Conservation (phyloP, 1,140 invertebrate species). For the Hestina assimilis region DNA sequence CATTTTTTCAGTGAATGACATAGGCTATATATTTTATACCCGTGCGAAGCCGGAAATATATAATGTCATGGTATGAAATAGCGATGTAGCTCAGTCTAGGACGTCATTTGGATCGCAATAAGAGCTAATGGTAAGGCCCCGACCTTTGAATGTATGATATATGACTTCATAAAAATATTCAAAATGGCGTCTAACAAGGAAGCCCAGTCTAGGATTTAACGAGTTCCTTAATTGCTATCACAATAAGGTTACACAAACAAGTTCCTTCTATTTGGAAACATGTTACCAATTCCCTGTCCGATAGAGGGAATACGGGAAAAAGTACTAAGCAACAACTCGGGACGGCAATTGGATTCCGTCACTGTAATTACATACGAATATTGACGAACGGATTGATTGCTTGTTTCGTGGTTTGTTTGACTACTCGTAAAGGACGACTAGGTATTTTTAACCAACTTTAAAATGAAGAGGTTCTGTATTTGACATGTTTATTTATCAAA, state of each 20-base stretch:
- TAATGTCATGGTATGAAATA: no score
- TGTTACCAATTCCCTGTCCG: background rate
- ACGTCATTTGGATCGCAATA: no score
- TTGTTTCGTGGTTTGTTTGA: background rate
- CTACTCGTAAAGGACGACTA: background rate
- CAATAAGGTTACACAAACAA: background rate
- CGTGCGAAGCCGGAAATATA: no score
- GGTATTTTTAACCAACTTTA: no score
- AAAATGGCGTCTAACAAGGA: background rate
- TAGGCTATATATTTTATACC: no score
- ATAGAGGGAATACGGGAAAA: background rate
- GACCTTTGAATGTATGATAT: no score
- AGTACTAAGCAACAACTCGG: background rate
- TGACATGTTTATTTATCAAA: no score
- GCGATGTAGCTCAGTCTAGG: no score
- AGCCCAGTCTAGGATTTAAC: background rate
- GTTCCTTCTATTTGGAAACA: background rate
- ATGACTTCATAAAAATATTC: background rate
- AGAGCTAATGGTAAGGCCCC: no score
- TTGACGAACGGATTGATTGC: slow-evolving; percentile 1
- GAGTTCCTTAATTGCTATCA: background rate
- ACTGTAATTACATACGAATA: slow-evolving; percentile 5
- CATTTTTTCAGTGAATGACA: no score
- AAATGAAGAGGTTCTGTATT: no score
- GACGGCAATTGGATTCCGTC: background rate